phyloP scores from a whole-genome alignment of 1,140 invertebrate species.

The Eupristina koningsbergeri region DNA sequence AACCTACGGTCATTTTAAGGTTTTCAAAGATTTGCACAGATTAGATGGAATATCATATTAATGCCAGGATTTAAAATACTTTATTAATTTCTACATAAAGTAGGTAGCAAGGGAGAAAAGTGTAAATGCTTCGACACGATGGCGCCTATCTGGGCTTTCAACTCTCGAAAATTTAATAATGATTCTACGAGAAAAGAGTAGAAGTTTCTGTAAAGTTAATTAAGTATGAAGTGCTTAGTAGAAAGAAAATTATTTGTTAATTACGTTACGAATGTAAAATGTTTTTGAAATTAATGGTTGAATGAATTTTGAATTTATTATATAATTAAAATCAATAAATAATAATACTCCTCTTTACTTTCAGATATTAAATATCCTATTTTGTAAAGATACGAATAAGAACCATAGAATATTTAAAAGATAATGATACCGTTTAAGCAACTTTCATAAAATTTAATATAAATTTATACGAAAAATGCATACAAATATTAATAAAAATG shows the following conservation, averaged over 20 bases:
- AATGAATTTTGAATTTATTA: background rate
- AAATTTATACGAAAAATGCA: no score
- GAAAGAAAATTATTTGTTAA: conserved; percentile 37
- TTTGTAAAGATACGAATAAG: background rate
- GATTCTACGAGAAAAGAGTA: background rate
- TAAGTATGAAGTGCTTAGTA: conserved; percentile 19
- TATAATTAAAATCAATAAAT: no score
- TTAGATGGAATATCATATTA: conserved; percentile 20
- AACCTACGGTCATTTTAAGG: background rate
- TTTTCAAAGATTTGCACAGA: background rate
- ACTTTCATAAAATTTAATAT: no score
- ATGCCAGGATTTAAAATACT: background rate
- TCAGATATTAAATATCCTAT: background rate
- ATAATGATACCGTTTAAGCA: no score
- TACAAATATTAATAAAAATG: no score
- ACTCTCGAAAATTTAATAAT: conserved; percentile 30
- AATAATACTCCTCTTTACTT: no score
- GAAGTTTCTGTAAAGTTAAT: conserved; percentile 9
- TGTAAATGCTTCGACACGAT: background rate
- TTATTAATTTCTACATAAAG: conserved; percentile 26
- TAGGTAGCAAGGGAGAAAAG: background rate
- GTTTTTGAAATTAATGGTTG: background rate
- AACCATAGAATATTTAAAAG: no score
- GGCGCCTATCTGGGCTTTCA: background rate
- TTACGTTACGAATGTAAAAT: background rate